Evolutionary conservation across 2,797 vertebrate genomes (phyloP), one percentile per base, ranked within the genome.

Genomic region (Pempheris klunzingeri): DNA sequence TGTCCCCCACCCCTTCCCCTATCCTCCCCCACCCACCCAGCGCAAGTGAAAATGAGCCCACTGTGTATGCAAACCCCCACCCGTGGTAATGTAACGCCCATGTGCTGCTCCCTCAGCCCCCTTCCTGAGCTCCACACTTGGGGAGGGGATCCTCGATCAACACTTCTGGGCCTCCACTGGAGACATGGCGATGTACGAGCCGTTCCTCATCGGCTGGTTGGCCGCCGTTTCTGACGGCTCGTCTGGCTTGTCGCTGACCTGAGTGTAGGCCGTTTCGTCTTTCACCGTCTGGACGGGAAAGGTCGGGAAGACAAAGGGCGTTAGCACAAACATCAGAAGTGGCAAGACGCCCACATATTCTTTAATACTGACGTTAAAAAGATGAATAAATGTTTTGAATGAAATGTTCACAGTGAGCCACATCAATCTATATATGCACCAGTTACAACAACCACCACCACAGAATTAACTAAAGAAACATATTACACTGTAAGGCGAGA

Each of bases 171-270:
- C 92, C 85, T 96, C 95, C 81, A 96, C 95, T 54, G 95, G 95
- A 54, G 95, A 95, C 95, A 96, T 96, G 90, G 95, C 94, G 7
- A 96, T 96, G 85, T 96, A 96, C 39, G 95, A 95, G 71, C 95
- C 95, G 4, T 96, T 96, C 78, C 78, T 94, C 59, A 60, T 65
- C 0, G 94, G 94, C 87, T 96, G 94, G 76, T 0, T 92, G 77
- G 81, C 81, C 36, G 90, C 83, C 8, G 89, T 88, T 61, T 94
- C 93, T 12, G 93, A 84, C 0, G 90, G 89, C 67, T 96, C 94
- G 7, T 96, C 95, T 0, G 91, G 90, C 79, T 96, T 95, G 89
- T 93, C 92, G 82, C 94, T 95, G 86, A 96, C 95, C 83, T 94
- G 95, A 30, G 95, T 95, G 88, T 96, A 96, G 12, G 94, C 95